These are phyloP conservation scores for Dipodomys merriami DNA, from an alignment of 2,113 vertebrate genomes.

Conservation along the genomic window DNA sequence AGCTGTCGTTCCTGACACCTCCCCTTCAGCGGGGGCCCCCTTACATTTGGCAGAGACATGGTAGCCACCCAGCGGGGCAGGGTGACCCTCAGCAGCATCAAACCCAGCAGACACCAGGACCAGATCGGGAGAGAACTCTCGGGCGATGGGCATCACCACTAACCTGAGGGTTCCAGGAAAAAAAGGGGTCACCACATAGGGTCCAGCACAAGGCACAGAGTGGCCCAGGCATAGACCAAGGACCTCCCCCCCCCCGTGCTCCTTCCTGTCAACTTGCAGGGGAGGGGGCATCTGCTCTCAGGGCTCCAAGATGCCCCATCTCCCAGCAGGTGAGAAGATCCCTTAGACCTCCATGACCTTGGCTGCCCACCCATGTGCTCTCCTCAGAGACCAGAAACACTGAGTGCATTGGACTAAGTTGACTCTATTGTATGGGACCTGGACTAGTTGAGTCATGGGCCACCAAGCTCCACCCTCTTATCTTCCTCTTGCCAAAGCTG, in stretches of 20 bases:
- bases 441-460: not conserved
- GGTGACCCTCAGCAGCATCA: slow-evolving; percentile 93
- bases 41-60: slow-evolving; percentile 97
- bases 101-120: slow-evolving; percentile 96
- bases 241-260: not conserved
- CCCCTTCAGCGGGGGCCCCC: slow-evolving; percentile 60
- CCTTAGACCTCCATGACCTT: not conserved
- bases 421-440: not conserved
- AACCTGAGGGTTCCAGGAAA: slow-evolving; percentile 83
- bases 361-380: not conserved
- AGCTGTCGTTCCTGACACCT: not conserved
- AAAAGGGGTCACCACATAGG: not conserved
- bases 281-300: not conserved
- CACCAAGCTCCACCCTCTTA: not conserved
- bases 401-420: not conserved
- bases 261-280: not conserved
- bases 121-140: slow-evolving; percentile 94
- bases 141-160: slow-evolving; percentile 96
- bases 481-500: not conserved
- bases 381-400: not conserved
- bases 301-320: not conserved
- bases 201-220: not conserved
- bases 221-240: accelerated
- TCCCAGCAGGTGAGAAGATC: not conserved
- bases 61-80: slow-evolving; percentile 91